These are phyloP conservation scores for Phania funesta DNA, from an alignment of 2,888 invertebrate genomes.

Conservation along the genomic window DNA sequence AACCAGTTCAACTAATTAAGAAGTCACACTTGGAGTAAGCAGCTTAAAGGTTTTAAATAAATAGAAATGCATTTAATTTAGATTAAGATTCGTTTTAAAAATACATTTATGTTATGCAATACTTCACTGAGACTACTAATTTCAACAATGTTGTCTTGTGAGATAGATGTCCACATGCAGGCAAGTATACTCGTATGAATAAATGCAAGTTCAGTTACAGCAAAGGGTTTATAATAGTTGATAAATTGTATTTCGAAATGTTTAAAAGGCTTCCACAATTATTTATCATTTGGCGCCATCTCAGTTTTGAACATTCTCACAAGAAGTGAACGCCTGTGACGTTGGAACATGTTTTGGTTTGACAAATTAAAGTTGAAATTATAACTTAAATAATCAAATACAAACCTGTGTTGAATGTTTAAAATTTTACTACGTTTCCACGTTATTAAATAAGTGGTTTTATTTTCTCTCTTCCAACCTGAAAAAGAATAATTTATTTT, in stretches of 20 bases:
- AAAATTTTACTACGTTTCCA: constrained; percentile 48
- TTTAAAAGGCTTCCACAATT: constrained; percentile 43
- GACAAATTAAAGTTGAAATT: constrained; percentile 64
- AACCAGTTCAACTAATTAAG: constrained; percentile 66
- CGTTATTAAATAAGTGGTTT: constrained; percentile 7
- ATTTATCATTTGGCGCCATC: constrained; percentile 68
- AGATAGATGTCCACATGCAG: neutral
- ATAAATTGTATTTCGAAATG: constrained; percentile 41
- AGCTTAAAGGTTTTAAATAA: constrained; percentile 48
- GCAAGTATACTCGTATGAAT: neutral
- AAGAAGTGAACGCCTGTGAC: constrained; percentile 13
- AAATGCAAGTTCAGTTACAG: constrained; percentile 3
- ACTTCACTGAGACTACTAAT: constrained; percentile 17
- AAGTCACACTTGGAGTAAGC: constrained; percentile 47
- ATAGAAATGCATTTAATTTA: constrained; percentile 59
- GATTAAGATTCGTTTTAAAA: constrained; percentile 51
- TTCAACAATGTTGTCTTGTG: constrained; percentile 26
- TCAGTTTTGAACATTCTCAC: constrained; percentile 32
- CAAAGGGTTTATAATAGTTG: constrained; percentile 35
- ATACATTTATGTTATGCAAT: constrained; percentile 33
- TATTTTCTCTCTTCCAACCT: constrained; percentile 15
- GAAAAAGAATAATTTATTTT: constrained; percentile 43
- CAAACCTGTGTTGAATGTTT: constrained; percentile 63
- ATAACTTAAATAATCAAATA: constrained; percentile 62
- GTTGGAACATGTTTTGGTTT: constrained; percentile 42